A percentile compares a stretch with the other conserved stretches of the same genome.
These are phyloP conservation scores for Lepisosteus osseus DNA, from an alignment of 2,113 vertebrate species.

Conservation along the genomic window DNA sequence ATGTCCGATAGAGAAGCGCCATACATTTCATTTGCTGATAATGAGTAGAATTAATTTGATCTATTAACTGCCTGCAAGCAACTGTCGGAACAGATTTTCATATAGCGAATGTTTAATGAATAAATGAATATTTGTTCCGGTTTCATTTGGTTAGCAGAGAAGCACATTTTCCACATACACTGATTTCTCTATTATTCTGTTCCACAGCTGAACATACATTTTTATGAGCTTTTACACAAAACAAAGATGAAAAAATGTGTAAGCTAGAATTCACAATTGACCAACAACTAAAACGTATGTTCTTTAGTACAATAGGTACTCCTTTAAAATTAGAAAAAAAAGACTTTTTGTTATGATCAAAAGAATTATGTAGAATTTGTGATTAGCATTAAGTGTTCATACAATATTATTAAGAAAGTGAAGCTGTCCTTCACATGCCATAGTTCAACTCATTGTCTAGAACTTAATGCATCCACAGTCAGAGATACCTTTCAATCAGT, in stretches of 20 bases:
- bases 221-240: neutral
- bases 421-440: constrained; percentile 57
- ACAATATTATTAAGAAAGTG: constrained; percentile 60
- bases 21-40: constrained; percentile 32
- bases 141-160: constrained; percentile 40
- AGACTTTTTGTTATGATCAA: too few species aligned
- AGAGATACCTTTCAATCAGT: constrained; percentile 28
- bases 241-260: too few species aligned
- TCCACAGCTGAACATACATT: neutral
- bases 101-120: constrained; percentile 66
- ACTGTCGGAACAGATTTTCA: constrained; percentile 61
- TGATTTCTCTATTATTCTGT: constrained; percentile 1
- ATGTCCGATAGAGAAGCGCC: constrained; percentile 6
- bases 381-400: constrained; percentile 42
- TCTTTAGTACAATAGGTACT: too few species aligned
- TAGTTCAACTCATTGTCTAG: constrained; percentile 3
- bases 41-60: constrained; percentile 65
- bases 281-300: constrained; percentile 35
- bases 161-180: constrained; percentile 26
- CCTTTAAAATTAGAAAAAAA: too few species aligned
- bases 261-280: constrained; percentile 43
- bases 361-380: too few species aligned
- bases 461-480: constrained; percentile 9
- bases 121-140: constrained; percentile 72
- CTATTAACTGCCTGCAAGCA: constrained; percentile 59